Percentiles rank a stretch among this genome's conserved stretches.
These are phyloP conservation scores for Mionectes macconnelli DNA, from an alignment of 2,113 vertebrate genomes.

Conservation along the genomic window DNA sequence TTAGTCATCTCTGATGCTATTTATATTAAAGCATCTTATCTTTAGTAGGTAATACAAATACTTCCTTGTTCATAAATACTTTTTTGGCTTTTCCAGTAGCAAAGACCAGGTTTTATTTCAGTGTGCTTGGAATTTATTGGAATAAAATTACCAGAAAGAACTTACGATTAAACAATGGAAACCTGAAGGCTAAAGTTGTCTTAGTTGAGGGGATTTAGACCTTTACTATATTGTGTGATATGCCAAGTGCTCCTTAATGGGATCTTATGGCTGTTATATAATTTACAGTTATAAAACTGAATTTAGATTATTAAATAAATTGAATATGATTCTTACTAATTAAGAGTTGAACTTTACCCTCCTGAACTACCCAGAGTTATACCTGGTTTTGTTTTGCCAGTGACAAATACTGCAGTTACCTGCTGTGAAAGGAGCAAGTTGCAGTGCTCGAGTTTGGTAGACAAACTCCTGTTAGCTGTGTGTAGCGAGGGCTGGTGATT, in stretches of 20 bases:
- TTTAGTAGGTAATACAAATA: neutral
- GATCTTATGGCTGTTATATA: neutral
- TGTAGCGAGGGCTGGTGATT: fast-evolving
- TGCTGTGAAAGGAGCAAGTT: neutral
- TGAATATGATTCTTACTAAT: neutral
- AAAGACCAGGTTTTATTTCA: neutral
- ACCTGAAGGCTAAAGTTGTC: neutral
- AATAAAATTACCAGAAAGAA: neutral
- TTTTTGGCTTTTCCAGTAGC: neutral
- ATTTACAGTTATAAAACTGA: neutral
- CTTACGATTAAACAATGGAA: neutral
- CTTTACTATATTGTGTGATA: neutral
- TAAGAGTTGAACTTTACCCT: neutral
- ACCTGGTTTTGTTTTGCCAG: neutral
- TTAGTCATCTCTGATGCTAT: neutral
- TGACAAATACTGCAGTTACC: neutral
- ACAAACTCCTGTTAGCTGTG: neutral
- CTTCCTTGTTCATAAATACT: neutral
- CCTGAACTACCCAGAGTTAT: neutral
- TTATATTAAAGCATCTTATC: neutral
- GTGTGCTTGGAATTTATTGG: neutral
- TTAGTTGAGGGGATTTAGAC: neutral
- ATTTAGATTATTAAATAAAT: neutral
- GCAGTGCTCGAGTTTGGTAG: neutral
- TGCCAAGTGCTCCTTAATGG: neutral